Evolutionary conservation across 2,797 vertebrate genomes (phyloP).

Genomic region (Tiaroga cobitis): DNA sequence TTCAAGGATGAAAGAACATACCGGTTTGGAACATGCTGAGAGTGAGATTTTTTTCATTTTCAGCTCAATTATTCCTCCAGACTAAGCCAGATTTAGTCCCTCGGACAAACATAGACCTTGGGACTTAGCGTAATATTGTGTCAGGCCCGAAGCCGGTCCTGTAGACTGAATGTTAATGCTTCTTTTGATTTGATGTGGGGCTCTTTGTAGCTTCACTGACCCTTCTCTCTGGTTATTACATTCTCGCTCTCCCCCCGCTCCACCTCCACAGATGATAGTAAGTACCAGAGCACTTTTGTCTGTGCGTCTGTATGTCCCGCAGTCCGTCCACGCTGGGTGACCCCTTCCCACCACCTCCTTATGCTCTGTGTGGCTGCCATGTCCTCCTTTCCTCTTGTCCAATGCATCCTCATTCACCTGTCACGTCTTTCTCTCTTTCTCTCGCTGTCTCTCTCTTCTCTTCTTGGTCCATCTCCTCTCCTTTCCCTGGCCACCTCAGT

Average conservation of each 20-base stretch:
- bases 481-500: conserved; percentile 54
- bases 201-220: conserved; percentile 85
- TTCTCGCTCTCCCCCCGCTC: conserved; percentile 83
- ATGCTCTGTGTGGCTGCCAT: conserved; percentile 87
- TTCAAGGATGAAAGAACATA: not conserved
- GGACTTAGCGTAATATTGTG: conserved; percentile 49
- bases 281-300: conserved; percentile 93
- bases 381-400: conserved; percentile 55
- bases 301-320: conserved; percentile 91
- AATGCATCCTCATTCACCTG: conserved; percentile 50
- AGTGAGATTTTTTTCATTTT: conserved; percentile 7
- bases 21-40: not conserved
- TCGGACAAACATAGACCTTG: conserved; percentile 33
- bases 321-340: conserved; percentile 80
- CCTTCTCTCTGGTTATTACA: conserved; percentile 92
- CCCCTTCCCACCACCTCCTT: conserved; percentile 73
- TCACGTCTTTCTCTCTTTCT: conserved; percentile 47
- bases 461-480: conserved; percentile 51
- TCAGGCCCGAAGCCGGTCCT: conserved; percentile 45
- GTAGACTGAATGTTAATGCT: conserved; percentile 60
- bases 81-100: not conserved
- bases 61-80: conserved; percentile 3
- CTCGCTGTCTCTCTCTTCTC: conserved; percentile 62
- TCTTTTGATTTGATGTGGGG: conserved; percentile 79
- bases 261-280: conserved; percentile 99